Evolutionary conservation across 2,888 invertebrate genomes (phyloP), one percentile per base, ranked within the genome.

Genomic region (Amphipoea lucens): DNA sequence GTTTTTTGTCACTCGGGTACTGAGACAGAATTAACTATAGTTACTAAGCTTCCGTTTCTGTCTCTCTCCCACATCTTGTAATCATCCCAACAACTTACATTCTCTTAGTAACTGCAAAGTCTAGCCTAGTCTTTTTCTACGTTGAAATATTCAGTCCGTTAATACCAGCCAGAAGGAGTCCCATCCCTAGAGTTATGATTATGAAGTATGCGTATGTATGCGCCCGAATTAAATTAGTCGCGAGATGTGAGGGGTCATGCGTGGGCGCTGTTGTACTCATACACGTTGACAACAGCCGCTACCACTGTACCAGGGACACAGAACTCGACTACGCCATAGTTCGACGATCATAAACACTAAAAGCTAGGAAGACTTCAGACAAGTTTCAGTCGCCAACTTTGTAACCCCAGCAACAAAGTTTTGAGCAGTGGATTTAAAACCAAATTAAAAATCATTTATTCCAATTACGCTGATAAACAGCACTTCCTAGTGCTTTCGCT

Each of bases 201-300:
- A 89, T 88, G 90, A 91, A 83, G 82, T 89, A 88, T 90, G 88
- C 88, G 90, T 90, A 88, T 91, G 91, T 88, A 89, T 87, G 90
- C 91, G 92, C 92, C 91, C 91, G 92, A 94, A 95, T 95, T 95
- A 92, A 95, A 94, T 95, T 93, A 95, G 87, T 90, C 90, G 90
- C 89, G 86, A 82, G 86, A 86, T 78, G 79, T 71, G 75, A 86
- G 91, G 88, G 92, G 94, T 92, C 93, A 91, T 84, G 93, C 92
- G 94, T 93, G 92, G 94, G 93, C 93, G 91, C 60, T 78, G 70
- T 82, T 78, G 78, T 72, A 71, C 74, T 82, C 82, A 74, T 75
- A 78, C 82, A 80, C 68, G 79, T 67, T 67, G 67, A 76, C 70
- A 60, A 73, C 74, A 65, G 54, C 29, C 36, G n/a, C 11, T 60